A percentile compares a stretch with the other conserved stretches of the same genome.
Conservation (phyloP, 2,113 vertebrate species). For the Cranoglanis bouderius region DNA sequence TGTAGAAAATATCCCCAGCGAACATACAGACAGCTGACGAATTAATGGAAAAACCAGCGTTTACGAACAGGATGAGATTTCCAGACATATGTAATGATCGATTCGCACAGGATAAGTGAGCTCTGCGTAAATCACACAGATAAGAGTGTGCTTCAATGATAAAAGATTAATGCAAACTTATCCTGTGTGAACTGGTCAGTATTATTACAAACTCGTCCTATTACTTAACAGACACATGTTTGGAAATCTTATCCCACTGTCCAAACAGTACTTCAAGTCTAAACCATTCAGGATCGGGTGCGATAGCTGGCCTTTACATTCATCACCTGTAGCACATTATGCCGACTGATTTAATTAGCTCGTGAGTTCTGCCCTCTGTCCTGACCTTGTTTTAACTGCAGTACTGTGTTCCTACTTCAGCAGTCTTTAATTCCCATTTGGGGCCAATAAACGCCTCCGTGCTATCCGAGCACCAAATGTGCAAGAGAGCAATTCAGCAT, state of each 20-base stretch:
- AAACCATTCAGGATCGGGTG: not conserved
- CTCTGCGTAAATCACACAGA: not conserved
- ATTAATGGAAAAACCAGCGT: not conserved
- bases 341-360: slow-evolving; percentile 34
- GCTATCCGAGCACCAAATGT: slow-evolving; percentile 23
- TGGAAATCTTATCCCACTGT: not conserved
- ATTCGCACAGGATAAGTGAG: not conserved
- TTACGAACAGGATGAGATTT: not conserved
- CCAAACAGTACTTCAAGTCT: not conserved
- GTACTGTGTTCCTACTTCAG: slow-evolving; percentile 11
- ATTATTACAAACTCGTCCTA: not conserved
- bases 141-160: no score
- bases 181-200: not conserved
- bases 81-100: not conserved
- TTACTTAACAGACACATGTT: not conserved
- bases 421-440: slow-evolving; percentile 7
- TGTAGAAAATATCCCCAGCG: not conserved
- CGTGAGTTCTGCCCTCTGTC: slow-evolving; percentile 1
- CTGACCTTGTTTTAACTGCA: slow-evolving; percentile 26
- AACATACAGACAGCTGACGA: not conserved
- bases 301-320: not conserved
- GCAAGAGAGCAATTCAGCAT: slow-evolving; percentile 3
- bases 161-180: not conserved
- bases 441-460: slow-evolving; percentile 28
- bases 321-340: slow-evolving; percentile 18